These are phyloP conservation scores for Penelope pileata DNA, from an alignment of 2,113 vertebrate species.

Conservation along the genomic window DNA sequence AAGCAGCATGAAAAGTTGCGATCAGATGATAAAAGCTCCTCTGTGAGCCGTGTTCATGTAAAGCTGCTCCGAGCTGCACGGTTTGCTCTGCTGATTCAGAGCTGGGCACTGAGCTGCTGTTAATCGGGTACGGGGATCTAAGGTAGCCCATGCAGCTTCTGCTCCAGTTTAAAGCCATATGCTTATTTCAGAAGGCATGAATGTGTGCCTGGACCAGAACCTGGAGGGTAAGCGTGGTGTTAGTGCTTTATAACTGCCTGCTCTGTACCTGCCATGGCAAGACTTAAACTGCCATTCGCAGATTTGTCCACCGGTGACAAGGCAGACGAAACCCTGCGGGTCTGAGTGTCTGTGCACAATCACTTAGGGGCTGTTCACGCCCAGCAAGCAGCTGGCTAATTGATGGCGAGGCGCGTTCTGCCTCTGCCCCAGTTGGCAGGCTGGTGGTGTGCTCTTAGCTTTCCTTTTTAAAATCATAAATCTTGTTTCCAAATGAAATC, in stretches of 20 bases:
- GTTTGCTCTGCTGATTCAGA: neutral
- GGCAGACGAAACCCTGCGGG: neutral
- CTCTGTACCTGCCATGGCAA: fast-evolving
- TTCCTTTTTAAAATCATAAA: neutral
- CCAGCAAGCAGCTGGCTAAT: neutral
- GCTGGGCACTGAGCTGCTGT: neutral
- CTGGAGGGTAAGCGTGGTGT: neutral
- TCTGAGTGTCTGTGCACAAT: neutral
- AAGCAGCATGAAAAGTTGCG: neutral
- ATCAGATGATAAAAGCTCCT: neutral
- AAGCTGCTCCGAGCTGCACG: neutral
- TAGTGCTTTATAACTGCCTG: neutral
- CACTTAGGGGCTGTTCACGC: neutral
- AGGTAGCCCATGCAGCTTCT: neutral
- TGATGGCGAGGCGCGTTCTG: neutral
- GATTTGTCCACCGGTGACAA: neutral
- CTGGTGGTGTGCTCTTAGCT: neutral
- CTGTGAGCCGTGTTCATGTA: neutral
- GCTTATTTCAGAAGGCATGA: neutral
- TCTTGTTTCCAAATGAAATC: neutral
- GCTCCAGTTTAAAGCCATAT: neutral
- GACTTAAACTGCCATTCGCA: neutral
- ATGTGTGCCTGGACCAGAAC: neutral
- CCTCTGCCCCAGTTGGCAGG: slow-evolving; percentile 42
- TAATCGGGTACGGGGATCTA: neutral